Evolutionary conservation across 2,113 vertebrate species (phyloP), one percentile per base, ranked within the genome.

Genomic region (Neolamprologus toae): DNA sequence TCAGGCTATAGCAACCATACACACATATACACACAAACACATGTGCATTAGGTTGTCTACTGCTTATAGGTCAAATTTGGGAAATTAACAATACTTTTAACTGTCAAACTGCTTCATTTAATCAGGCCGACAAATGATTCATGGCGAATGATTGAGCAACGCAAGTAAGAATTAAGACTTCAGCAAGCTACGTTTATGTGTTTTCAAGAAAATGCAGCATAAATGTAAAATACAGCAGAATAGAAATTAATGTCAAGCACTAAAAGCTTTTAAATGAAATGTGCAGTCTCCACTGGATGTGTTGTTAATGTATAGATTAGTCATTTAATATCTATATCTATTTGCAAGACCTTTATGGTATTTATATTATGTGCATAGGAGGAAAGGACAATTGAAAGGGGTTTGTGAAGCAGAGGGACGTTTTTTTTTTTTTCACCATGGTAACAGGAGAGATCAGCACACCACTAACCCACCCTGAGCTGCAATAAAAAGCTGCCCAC

Each of bases 371-470:
- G 45, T 51, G 26, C 73, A 33, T 51, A 31, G 26, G 17, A 51
- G 45, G 73, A 2, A 78, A 31, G 16, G 73, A 78, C 16, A 33
- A 13, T 51, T 78, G 45, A 78, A 78, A 49, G 42, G 26, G 42
- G 71, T n/a, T 78, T 78, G 42, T 28, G 10, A 78, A 51, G 45
- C 47, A 33, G 73, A 51, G 31, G 59, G 26, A 33, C 5, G 2
- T 2, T 3, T 13, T 11, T 3, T 12, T 5, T 14, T 71, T 49
- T 78, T 78, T 51, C 26, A 78, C 73, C 73, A 78, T 78, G 73
- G 73, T 78, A 78, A 78, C 45, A 51, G 45, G 73, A 78, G 73
- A 78, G 26, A 51, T 78, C 73, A 51, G 42, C 73, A 51, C 73
- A 78, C 26, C 47, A 78, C 45, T 78, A 51, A 78, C 73, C 45